Base-by-base conservation (phyloP, 1,140 invertebrate genomes). In the Penaeus chinensis region DNA sequence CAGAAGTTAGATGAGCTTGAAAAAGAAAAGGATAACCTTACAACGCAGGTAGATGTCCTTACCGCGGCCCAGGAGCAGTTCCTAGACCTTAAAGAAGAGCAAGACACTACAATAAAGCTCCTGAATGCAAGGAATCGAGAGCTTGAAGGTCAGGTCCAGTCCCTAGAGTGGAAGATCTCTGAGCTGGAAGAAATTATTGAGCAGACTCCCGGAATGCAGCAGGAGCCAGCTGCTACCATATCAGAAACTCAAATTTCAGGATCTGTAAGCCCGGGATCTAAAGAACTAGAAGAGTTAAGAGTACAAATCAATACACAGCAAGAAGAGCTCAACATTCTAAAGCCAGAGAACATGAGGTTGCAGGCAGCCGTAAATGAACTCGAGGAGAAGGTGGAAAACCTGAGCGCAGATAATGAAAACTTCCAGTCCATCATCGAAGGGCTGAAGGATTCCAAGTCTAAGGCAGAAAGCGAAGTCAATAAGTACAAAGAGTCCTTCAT, bases 11-110 rank as follows among this genome's bases (percentile, higher is more conserved):
- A 89, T 74, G 87, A 90, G 24, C 37, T 91, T 19, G 89, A 89
- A 76, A 91, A 88, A 62, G 90, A 92, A 87, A 89, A 91, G 63
- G 82, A 88, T 47, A 90, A 91, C 62, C 82, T 92, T 32, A 82
- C 90, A 69, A 89, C 88, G 18, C 92, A 92, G 91, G 93, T 96
- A 81, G 96, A 96, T 89, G 93, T 96, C 11, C 91, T 97, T 18
- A 94, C 94, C 5, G 93, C 94, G 27, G 95, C 95, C n/a, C 96
- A 97, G 91, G 95, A 96, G 63, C 93, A 94, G 78, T 94, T 96
- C 90, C 91, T 95, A 5, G 95, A 96, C 91, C 94, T 95, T 92
- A 96, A 96, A 92, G 96, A 97, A 91, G 95, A 95, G 87, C 94
- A 96, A 92, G 96, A 96, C 89, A 93, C 95, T 88, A 95, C 95